Percentiles rank a stretch among this genome's conserved stretches.
Conservation (phyloP, 2,113 vertebrate species). For the Ifrita kowaldi region DNA sequence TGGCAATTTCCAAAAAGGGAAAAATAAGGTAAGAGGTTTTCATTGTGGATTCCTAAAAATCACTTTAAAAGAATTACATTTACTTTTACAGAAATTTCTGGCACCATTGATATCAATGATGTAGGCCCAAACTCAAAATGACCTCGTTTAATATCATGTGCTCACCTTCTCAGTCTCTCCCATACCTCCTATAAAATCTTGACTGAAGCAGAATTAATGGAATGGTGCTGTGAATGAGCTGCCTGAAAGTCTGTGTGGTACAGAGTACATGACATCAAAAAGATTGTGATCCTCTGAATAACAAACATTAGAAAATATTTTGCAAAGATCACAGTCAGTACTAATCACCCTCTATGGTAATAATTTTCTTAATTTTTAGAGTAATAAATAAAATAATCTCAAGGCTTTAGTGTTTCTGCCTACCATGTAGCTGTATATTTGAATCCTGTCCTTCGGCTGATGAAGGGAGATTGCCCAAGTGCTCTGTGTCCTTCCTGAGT, state of each 20-base stretch:
- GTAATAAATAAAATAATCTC: neutral
- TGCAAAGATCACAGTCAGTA: neutral
- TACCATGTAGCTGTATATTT: neutral
- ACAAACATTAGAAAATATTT: neutral
- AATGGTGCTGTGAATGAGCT: neutral
- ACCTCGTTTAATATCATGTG: neutral
- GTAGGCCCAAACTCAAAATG: neutral
- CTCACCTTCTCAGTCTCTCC: slow-evolving; percentile 35
- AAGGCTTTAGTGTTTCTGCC: neutral
- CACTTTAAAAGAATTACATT: neutral
- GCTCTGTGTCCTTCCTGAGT: neutral
- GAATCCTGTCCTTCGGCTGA: neutral
- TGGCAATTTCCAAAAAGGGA: neutral
- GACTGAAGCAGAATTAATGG: neutral
- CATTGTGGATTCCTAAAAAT: neutral
- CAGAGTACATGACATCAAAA: rapidly evolving
- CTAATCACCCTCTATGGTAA: neutral
- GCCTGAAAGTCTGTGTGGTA: neutral
- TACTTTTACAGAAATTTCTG: neutral
- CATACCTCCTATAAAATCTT: slow-evolving; percentile 68
- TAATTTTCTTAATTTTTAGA: neutral
- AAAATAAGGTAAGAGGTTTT: neutral
- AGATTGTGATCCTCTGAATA: neutral
- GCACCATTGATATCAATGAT: neutral
- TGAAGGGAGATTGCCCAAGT: neutral